Evolutionary conservation across 2,113 vertebrate genomes (phyloP), one percentile per base, ranked within the genome.

Genomic region (Orthonyx spaldingii): DNA sequence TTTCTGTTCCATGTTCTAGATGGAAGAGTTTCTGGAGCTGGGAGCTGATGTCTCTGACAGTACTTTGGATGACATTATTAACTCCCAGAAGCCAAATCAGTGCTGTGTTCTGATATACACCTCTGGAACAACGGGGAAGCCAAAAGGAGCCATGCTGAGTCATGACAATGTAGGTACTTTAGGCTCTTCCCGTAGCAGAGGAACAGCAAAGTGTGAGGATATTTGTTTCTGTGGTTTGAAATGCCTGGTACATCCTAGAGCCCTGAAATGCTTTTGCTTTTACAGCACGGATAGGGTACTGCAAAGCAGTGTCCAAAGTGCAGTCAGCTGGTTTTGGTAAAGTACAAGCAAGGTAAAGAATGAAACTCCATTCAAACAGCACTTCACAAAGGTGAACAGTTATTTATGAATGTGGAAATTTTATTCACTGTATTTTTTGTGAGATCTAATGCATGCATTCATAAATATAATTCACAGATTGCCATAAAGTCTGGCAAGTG

Each of bases 131-230:
- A 99, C 99, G 2, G 99, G 98, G 69, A 97, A 85, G 66, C 98
- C 99, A 4, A 99, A 99, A 97, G 99, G 99, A 76, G 99, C 98
- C 77, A 99, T 99, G 99, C 97, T 99, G 94, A 99, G 98, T 83
- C 99, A 99, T 56, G 99, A 99, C 97, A 99, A 99, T 26, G 99
- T 99, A 98, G 56, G 98, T 95, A 47, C 60, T 88, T 64, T 2
- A 80, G 41, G 14, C 15, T 78, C 5, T 17, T 53, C 22, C 59
- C 68, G 50, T 33, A 33, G n/a, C 19, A 56, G 53, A 79, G 56
- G 59, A 75, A 35, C 5, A 53, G 35, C 26, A 23, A 63, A 56
- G 18, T 30, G 12, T 37, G n/a, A 69, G 23, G 28, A 20, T 79
- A 5, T 68, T 61, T 61, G 42, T 56, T 91, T 11, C 13, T 69